These are phyloP conservation scores for Dendrolimus kikuchii DNA, from an alignment of 1,140 invertebrate genomes.

Conservation along the genomic window DNA sequence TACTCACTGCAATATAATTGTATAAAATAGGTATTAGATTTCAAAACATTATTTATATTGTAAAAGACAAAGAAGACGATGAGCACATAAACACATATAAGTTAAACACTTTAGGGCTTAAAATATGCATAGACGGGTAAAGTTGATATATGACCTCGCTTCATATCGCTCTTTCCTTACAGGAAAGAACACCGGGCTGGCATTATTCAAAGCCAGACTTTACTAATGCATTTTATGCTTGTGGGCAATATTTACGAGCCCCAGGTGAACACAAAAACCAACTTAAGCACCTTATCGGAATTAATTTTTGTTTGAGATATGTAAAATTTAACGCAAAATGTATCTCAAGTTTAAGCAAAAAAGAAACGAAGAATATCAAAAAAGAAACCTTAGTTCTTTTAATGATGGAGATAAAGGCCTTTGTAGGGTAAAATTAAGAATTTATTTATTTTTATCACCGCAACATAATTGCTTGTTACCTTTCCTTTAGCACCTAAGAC, in stretches of 20 bases:
- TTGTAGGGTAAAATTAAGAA: slow-evolving; percentile 11
- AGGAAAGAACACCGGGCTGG: slow-evolving; percentile 20
- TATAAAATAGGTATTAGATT: too few species aligned
- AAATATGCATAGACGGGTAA: slow-evolving; percentile 3
- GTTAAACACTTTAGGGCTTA: too few species aligned
- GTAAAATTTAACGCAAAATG: background rate
- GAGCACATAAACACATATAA: too few species aligned
- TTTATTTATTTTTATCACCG: slow-evolving; percentile 17
- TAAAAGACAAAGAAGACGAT: too few species aligned
- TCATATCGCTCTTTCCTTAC: slow-evolving; percentile 18
- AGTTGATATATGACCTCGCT: slow-evolving; percentile 16
- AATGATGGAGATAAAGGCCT: slow-evolving; percentile 2
- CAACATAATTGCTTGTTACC: slow-evolving; percentile 62
- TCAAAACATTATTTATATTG: too few species aligned
- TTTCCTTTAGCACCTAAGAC: slow-evolving; percentile 58
- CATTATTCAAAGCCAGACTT: slow-evolving; percentile 55
- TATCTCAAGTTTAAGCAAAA: background rate
- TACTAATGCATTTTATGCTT: slow-evolving; percentile 60
- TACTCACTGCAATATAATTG: too few species aligned
- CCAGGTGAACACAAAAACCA: slow-evolving; percentile 38
- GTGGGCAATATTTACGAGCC: slow-evolving; percentile 47
- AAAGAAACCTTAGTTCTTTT: background rate
- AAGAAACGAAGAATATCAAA: background rate
- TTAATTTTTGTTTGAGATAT: slow-evolving; percentile 2
- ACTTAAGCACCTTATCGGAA: slow-evolving; percentile 32